A percentile compares a stretch with the other conserved stretches of the same genome.
phyloP scores from a whole-genome alignment of 2,797 vertebrate genomes.

The Helicolenus hilgendorfi region DNA sequence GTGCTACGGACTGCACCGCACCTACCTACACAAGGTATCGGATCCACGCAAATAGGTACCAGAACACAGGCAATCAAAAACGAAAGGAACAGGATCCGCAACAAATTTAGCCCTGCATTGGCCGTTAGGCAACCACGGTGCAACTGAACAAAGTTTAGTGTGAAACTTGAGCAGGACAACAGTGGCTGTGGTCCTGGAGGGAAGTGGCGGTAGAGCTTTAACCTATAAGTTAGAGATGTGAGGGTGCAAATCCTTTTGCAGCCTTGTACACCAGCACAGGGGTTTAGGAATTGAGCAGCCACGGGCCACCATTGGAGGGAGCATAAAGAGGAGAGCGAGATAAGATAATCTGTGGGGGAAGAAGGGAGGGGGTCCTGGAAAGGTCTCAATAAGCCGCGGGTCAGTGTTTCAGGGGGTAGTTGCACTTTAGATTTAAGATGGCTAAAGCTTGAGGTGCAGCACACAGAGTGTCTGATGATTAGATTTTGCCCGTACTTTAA shows the following conservation, averaged over 20 bases:
- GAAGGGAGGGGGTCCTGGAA: slow-evolving; percentile 2
- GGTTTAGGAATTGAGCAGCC: slow-evolving; percentile 18
- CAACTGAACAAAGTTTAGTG: neutral
- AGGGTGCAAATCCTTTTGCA: slow-evolving; percentile 30
- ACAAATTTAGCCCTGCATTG: neutral
- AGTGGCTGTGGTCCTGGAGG: neutral
- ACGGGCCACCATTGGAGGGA: slow-evolving; percentile 11
- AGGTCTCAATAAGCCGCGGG: slow-evolving; percentile 34
- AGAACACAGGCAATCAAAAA: neutral
- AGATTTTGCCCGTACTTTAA: slow-evolving; percentile 13
- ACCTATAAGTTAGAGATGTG: slow-evolving; percentile 18
- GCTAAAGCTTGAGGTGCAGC: neutral
- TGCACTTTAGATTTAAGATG: slow-evolving; percentile 44
- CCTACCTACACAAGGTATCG: neutral
- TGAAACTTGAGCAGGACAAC: neutral
- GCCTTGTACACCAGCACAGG: neutral
- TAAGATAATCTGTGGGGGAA: slow-evolving; percentile 47
- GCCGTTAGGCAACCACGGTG: neutral
- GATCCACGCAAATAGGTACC: neutral
- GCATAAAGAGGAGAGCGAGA: slow-evolving; percentile 18
- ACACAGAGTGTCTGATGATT: slow-evolving; percentile 22
- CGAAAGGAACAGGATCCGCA: neutral
- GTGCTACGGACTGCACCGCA: neutral
- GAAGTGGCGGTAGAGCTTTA: neutral
- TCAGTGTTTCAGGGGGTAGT: slow-evolving; percentile 32